Evolutionary conservation across 2,888 invertebrate species (phyloP), one percentile per base, ranked within the genome.

Genomic region (Lepidocyrtoides sp.): DNA sequence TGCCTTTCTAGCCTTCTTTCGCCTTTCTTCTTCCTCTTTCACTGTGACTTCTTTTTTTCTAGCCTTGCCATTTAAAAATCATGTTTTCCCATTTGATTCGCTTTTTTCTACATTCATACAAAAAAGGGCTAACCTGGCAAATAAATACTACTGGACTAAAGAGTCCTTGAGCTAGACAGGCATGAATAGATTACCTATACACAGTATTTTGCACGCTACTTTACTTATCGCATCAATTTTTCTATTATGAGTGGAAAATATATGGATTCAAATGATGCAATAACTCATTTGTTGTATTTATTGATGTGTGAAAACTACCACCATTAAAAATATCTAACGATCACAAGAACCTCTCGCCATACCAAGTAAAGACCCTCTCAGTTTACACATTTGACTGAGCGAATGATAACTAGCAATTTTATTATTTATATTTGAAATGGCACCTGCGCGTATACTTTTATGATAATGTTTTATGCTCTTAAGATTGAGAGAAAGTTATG

Each of bases 81-180:
- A 17, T 69, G 66, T 69, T 69, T 69, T 69, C 36, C 66, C 17
- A 17, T 36, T 69, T 36, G 60, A 32, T 32, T 69, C 66, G 66
- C 32, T 69, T 69, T 69, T 36, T 69, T n/a, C n/a, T n/a, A n/a
- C n/a, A n/a, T n/a, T n/a, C n/a, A n/a, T n/a, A 29, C 14, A 63
- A 14, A 26, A 32, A 63, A 63, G 17, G 26, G 14, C 29, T 57
- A 63, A 12, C 17, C 23, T 32, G 17, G 66, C 14, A 69, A 36
- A 36, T 32, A 72, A 72, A 44, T 44, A 44, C 20, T 2, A 12
- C 2, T 32, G 7, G 29, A 23, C 66, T 23, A 2, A 32, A 26
- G n/a, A 32, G 66, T 7, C 66, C 72, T 72, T 72, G 66, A 69
- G 36, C 32, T 36, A 36, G 66, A 69, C 36, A 36, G 23, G 36